Conservation (phyloP, 2,888 invertebrate genomes). For the Drosophila trichaetosa region DNA sequence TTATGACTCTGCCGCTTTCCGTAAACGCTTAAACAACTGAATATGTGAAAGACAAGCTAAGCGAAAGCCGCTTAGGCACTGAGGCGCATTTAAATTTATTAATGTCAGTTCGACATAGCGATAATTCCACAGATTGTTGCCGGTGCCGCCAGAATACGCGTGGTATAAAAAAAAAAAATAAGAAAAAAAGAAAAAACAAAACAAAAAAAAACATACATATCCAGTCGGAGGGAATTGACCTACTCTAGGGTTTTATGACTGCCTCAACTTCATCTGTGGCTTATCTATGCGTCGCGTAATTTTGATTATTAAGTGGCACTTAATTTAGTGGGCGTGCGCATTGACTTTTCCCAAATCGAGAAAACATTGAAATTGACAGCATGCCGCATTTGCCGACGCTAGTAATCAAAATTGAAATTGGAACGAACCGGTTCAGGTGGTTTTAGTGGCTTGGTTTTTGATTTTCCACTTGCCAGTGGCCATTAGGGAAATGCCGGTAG, state of each 20-base stretch:
- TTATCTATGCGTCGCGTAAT: constrained; percentile 78
- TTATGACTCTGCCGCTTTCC: background rate
- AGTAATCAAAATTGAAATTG: constrained; percentile 20
- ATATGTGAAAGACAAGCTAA: constrained; percentile 47
- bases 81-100: constrained; percentile 61
- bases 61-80: constrained; percentile 68
- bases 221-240: constrained; percentile 48
- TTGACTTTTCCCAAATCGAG: constrained; percentile 67
- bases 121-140: constrained; percentile 39
- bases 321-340: constrained; percentile 79
- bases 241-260: constrained; percentile 26
- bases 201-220: background rate
- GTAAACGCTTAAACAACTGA: constrained; percentile 47
- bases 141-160: background rate
- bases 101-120: constrained; percentile 51
- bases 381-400: constrained; percentile 2
- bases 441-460: constrained; percentile 41
- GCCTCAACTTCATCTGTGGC: constrained; percentile 48
- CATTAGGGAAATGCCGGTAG: constrained; percentile 78
- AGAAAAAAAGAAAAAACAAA: background rate
- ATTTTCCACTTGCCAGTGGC: constrained; percentile 47
- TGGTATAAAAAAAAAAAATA: background rate
- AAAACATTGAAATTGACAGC: constrained; percentile 74
- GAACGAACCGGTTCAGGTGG: constrained; percentile 45
- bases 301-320: constrained; percentile 81